A percentile compares a stretch with the other conserved stretches of the same genome.
These are phyloP conservation scores for Brachypalpus laphriformis DNA, from an alignment of 2,888 invertebrate species.

Conservation along the genomic window DNA sequence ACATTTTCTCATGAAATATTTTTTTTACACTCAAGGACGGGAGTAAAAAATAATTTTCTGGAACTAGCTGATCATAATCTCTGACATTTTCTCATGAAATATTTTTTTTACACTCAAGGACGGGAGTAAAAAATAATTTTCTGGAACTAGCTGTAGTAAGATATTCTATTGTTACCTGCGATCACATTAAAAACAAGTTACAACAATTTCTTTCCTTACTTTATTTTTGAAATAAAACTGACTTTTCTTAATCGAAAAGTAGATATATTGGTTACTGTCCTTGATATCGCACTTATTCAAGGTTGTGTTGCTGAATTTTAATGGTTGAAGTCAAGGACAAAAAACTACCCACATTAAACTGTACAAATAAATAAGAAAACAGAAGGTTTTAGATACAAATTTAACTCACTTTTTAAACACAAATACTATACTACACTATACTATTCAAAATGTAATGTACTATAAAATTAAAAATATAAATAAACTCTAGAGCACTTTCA, in stretches of 20 bases:
- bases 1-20: neutral
- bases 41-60: no score
- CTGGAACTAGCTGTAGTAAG: neutral
- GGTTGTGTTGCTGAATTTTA: constrained; percentile 50
- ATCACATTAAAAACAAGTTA: neutral
- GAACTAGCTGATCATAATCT: no score
- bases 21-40: no score
- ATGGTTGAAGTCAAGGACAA: constrained; percentile 9
- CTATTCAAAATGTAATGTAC: no score
- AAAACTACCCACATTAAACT: neutral
- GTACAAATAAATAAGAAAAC: no score
- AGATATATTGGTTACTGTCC: constrained; percentile 44
- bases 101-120: no score
- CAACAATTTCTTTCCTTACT: neutral
- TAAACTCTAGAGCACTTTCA: constrained; percentile 7
- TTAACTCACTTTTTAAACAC: constrained; percentile 51
- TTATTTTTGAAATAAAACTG: constrained; percentile 17
- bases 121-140: neutral
- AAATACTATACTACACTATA: no score
- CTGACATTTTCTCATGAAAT: neutral
- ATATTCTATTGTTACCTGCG: neutral
- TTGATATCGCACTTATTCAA: constrained; percentile 41
- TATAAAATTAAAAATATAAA: constrained; percentile 5
- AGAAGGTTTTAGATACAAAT: neutral
- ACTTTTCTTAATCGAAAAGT: neutral